Conservation (phyloP, 2,797 vertebrate species). For the Sebastes matsubarae region DNA sequence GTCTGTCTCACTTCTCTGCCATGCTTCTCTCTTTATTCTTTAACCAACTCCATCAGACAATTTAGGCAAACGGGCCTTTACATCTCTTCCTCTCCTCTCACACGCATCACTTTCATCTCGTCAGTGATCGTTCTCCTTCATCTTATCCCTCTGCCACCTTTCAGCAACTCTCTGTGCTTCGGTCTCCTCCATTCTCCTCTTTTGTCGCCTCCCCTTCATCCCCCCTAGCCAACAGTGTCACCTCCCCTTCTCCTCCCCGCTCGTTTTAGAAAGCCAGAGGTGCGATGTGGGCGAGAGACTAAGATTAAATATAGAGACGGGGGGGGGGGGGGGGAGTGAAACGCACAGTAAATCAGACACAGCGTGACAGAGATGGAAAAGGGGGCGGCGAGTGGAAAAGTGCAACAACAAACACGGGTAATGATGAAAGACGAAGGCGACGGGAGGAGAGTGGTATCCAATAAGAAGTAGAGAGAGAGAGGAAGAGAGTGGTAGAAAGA, state of each 20-base stretch:
- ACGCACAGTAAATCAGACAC: conserved; percentile 49
- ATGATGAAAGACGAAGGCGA: conserved; percentile 39
- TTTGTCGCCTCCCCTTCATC: conserved; percentile 26
- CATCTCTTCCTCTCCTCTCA: conserved; percentile 7
- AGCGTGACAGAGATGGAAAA: conserved; percentile 52
- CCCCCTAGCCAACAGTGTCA: conserved; percentile 24
- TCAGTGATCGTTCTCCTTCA: conserved; percentile 32
- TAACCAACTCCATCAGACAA: not conserved
- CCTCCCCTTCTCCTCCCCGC: conserved; percentile 53
- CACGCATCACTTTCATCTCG: conserved; percentile 33
- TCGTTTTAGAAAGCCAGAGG: conserved; percentile 64
- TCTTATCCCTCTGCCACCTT: conserved; percentile 24
- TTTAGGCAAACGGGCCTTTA: conserved; percentile 32
- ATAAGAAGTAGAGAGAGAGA: not conserved
- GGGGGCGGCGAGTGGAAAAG: conserved; percentile 39
- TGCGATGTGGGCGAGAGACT: conserved; percentile 59
- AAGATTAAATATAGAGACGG: conserved; percentile 62
- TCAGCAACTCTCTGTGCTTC: conserved; percentile 10
- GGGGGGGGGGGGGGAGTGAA: not conserved
- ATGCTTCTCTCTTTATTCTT: conserved; percentile 15
- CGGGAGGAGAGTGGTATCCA: conserved; percentile 4
- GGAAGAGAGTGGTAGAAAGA: not conserved
- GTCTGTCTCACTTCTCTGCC: conserved; percentile 4
- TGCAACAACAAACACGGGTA: conserved; percentile 55
- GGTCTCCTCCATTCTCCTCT: not conserved